Base-by-base conservation (phyloP, 2,888 invertebrate species). In the Sinelater perroti region DNA sequence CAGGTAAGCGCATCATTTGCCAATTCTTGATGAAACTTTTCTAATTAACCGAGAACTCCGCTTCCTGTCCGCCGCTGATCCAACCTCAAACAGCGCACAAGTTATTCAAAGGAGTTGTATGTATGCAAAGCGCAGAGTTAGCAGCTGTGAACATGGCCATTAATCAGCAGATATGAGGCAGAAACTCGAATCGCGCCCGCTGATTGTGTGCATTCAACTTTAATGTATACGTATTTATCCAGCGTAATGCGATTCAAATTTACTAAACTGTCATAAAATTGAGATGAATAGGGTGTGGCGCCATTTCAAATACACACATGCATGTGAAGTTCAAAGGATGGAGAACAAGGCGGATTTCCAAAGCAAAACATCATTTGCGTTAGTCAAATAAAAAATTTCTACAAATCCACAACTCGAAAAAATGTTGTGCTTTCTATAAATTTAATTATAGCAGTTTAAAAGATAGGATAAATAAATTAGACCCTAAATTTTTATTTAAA, bases 31-130 rank as follows among this genome's bases (percentile, higher is more conserved):
- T 10, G 24, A 40, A 50, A 50, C 50, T 50, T 50, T 38, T 20
- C 38, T 50, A 50, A 50, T 50, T 50, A 50, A 50, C 35, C 28
- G 13, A 28, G 28, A 50, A 50, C 28, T 50, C 36, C 13, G 14
- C 38, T 35, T 38, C 50, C 14, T 50, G 50, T 38, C 14, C 50
- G 14, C 38, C 50, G 26, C 11, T 38, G 14, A 50, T 31, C 16
- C 20, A 50, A 38, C 26, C 36, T 35, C 36, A 36, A 18, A 45
- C 31, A 46, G 24, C 20, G 10, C 24, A 28, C 38, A 50, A 50
- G 36, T 50, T 50, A 36, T 26, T 38, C 5, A 24, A 38, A 38
- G 28, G 28, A 36, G 26, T 50, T 50, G 24, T 38, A 38, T 50
- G 28, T 36, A 36, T 50, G 28, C 38, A 50, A 50, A 50, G 38